Percentiles rank a stretch among this genome's conserved stretches.
These are phyloP conservation scores for Aplocera efformata DNA, from an alignment of 2,888 invertebrate species.

Conservation along the genomic window DNA sequence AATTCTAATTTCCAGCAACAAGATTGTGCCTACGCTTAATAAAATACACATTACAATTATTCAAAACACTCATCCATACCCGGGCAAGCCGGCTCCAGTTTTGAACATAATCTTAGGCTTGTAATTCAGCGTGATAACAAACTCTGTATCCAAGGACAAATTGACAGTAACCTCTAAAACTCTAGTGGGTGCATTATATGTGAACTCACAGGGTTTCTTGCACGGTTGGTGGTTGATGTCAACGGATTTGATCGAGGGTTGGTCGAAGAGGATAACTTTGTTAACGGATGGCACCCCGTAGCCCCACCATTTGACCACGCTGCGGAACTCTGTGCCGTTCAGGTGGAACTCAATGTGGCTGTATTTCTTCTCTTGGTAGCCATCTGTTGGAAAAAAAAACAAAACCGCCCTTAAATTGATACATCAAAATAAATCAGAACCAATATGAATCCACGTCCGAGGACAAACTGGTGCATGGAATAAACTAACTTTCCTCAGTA, in stretches of 20 bases:
- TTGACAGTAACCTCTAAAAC: slow-evolving; percentile 50
- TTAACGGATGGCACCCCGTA: slow-evolving; percentile 64
- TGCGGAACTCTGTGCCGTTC: slow-evolving; percentile 46
- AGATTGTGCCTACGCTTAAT: neutral
- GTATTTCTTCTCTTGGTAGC: slow-evolving; percentile 80
- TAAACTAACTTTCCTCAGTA: too few species aligned
- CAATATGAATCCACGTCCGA: too few species aligned
- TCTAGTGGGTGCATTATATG: slow-evolving; percentile 42
- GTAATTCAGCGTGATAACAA: slow-evolving; percentile 56
- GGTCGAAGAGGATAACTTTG: slow-evolving; percentile 48
- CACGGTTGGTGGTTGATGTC: slow-evolving; percentile 48
- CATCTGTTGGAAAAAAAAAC: slow-evolving; percentile 58
- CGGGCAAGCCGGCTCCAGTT: slow-evolving; percentile 17
- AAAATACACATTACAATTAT: neutral
- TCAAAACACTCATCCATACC: slow-evolving; percentile 18
- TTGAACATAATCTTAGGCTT: slow-evolving; percentile 29
- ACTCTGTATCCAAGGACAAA: slow-evolving; percentile 56
- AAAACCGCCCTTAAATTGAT: neutral
- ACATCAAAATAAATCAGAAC: neutral
- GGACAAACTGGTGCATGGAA: too few species aligned
- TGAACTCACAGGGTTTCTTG: slow-evolving; percentile 45
- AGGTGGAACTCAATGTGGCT: slow-evolving; percentile 73
- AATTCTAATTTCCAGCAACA: too few species aligned
- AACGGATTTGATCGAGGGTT: slow-evolving; percentile 45
- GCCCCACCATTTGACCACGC: slow-evolving; percentile 67